Base-by-base conservation (phyloP, 53 echinoderm and acorn worm genomes). In the Zoroaster sp. region DNA sequence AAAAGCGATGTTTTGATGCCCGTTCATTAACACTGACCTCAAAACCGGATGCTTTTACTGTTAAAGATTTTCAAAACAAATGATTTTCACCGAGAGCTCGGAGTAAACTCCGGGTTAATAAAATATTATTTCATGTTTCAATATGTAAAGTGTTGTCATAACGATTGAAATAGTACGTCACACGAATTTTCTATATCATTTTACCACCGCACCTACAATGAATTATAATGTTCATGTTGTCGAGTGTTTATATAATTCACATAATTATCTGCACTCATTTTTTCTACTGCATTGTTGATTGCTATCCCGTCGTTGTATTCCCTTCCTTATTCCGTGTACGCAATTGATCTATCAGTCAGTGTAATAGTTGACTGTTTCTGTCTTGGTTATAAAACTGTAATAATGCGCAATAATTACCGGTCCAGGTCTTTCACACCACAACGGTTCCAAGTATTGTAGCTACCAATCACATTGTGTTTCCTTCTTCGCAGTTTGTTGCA, bases 401-500 rank as follows among this genome's bases (percentile, higher is more conserved):
- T 44, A 25, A 28, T 11, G 63, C 63, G 28, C 25, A 28, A 59
- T 59, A 28, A 25, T 28, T 39, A 74, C 74, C 20, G 47, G 44
- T 12, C 31, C 70, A 25, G 44, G 83, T 85, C 85, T 85, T 85
- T 85, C 85, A 85, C 17, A 2, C 70, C 85, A 85, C 37, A 85
- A 23, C 32, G 33, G 52, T 15, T 85, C 23, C 34, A 49, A 9
- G 71, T 85, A 47, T 43, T 38, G 20, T 75, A 9, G 14, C 69
- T 28, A 44, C 38, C 36, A 11, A 85, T 49, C 72, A 72, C 85
- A 70, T 85, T 85, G 85, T 85, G 42, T 9, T 4, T 51, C 51
- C 35, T 37, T 51, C 71, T 39, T 70, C 72, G 44, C 42, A 66
- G 68, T 68, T 81, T 81, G 37, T 81, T n/a, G 81, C 67, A 66